These are phyloP conservation scores for Thecophora atra DNA, from an alignment of 2,888 invertebrate species.

Conservation along the genomic window DNA sequence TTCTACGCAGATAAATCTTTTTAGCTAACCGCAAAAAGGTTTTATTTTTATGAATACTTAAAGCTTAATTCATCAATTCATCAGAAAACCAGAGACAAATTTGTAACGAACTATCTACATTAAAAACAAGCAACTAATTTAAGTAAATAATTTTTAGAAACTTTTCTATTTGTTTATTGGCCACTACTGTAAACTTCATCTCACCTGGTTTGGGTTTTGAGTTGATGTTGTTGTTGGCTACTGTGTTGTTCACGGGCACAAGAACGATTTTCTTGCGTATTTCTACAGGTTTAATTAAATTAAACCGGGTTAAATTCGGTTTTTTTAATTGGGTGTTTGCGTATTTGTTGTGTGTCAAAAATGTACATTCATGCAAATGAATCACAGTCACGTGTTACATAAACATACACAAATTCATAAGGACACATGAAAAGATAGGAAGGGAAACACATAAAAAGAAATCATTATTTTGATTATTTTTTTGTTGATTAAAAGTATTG, in stretches of 20 bases:
- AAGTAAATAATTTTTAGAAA: too few species aligned
- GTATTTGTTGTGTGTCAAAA: conserved; percentile 29
- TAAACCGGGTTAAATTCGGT: conserved; percentile 12
- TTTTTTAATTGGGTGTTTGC: conserved; percentile 1
- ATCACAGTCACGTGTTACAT: conserved; percentile 21
- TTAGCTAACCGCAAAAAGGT: background rate
- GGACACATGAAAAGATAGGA: conserved; percentile 28
- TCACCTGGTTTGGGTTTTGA: conserved; percentile 61
- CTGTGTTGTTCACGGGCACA: conserved; percentile 57
- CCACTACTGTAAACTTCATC: conserved; percentile 43
- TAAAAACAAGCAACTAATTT: background rate
- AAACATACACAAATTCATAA: conserved; percentile 23
- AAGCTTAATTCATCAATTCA: too few species aligned
- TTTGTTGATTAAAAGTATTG: too few species aligned
- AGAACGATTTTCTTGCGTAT: conserved; percentile 65
- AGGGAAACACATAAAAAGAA: background rate
- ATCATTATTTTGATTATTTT: too few species aligned
- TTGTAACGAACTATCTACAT: too few species aligned
- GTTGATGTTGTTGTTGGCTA: conserved; percentile 49
- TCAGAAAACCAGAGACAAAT: too few species aligned
- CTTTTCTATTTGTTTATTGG: background rate
- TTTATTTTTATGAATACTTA: too few species aligned
- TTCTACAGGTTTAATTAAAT: conserved; percentile 47
- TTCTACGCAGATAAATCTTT: background rate
- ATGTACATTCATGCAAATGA: conserved; percentile 16